A percentile compares a stretch with the other conserved stretches of the same genome.
Conservation (phyloP, 2,797 vertebrate genomes). For the Gymnopithys bicolor region DNA sequence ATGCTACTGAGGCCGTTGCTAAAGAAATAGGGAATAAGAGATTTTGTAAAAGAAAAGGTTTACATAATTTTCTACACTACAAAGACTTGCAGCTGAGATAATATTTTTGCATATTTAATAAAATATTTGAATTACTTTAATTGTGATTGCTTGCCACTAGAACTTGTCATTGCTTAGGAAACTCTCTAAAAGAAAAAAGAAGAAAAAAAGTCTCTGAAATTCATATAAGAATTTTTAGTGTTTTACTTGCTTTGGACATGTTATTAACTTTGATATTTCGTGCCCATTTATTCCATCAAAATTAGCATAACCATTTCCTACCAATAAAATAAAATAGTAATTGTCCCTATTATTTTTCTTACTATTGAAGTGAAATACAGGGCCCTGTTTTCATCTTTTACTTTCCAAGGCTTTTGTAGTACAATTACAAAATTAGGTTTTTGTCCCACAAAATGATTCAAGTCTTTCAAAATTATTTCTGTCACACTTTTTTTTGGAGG, state of each 20-base stretch:
- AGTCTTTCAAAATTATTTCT: neutral
- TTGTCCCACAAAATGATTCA: neutral
- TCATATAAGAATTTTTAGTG: neutral
- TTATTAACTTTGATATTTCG: neutral
- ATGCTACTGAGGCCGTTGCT: neutral
- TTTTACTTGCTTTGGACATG: neutral
- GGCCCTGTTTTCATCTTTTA: neutral
- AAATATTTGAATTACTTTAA: neutral
- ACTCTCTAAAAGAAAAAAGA: neutral
- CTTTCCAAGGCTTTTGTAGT: neutral
- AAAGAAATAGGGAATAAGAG: neutral
- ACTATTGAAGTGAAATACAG: neutral
- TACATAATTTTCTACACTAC: neutral
- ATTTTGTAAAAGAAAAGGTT: neutral
- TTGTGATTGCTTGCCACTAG: neutral
- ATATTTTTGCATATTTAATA: neutral
- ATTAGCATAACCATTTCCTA: conserved; percentile 25
- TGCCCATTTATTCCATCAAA: neutral
- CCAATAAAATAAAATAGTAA: neutral
- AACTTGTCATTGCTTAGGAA: conserved; percentile 6
- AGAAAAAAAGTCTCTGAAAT: neutral
- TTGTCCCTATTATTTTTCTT: neutral
- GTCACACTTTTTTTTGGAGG: neutral
- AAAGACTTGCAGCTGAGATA: neutral
- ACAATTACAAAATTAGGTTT: neutral